Percentiles rank a stretch among this genome's conserved stretches.
Evolutionary conservation across 2,888 invertebrate species (phyloP).

Genomic region (Macrophya annulata): DNA sequence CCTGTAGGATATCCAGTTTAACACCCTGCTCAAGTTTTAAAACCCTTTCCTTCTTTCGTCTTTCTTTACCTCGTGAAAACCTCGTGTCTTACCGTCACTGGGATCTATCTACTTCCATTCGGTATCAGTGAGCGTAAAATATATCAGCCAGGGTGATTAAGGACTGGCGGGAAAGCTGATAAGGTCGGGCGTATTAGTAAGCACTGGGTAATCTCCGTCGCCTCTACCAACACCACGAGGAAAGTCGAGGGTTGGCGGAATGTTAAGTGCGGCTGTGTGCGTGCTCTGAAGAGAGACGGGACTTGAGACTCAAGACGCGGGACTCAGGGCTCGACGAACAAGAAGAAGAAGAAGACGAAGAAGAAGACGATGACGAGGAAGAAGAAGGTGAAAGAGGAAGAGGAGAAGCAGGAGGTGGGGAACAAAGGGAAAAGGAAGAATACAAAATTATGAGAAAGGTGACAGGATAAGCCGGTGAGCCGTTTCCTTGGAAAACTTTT

Average conservation of each 20-base stretch:
- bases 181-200: conserved; percentile 53
- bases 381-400: not conserved
- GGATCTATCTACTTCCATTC: conserved; percentile 21
- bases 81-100: not conserved
- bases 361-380: not conserved
- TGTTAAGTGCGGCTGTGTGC: conserved; percentile 39
- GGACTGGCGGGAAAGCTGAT: conserved; percentile 51
- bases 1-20: conserved; percentile 14
- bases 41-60: not conserved
- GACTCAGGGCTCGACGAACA: not conserved
- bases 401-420: not conserved
- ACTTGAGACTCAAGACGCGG: not conserved
- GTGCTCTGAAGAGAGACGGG: conserved; percentile 16
- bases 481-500: conserved; percentile 42
- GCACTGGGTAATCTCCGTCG: conserved; percentile 52
- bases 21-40: conserved; percentile 1
- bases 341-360: not conserved
- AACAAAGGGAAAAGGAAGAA: conserved; percentile 45
- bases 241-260: conserved; percentile 39
- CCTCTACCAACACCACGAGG: conserved; percentile 21
- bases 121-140: conserved; percentile 52
- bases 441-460: conserved; percentile 52
- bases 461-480: conserved; percentile 52
- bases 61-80: not conserved
- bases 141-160: conserved; percentile 50